phyloP scores from a whole-genome alignment of 2,113 vertebrate species.

The Bubalus kerabau region DNA sequence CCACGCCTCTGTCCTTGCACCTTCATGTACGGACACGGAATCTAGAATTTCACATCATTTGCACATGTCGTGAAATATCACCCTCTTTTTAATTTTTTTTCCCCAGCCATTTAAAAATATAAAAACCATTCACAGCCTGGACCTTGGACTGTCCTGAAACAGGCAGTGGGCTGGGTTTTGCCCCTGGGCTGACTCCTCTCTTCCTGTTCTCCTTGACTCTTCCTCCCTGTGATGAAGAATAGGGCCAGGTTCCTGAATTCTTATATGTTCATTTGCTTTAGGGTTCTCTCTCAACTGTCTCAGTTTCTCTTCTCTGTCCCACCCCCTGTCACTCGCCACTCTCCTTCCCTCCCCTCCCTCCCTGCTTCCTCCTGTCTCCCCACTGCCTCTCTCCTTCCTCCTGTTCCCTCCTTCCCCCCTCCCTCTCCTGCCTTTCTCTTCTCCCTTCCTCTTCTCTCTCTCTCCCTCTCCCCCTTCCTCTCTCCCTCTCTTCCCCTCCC shows the following conservation, averaged over 20 bases:
- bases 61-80: background rate
- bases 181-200: background rate
- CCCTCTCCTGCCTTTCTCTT: too few relatives aligned
- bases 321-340: background rate
- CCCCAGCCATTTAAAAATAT: background rate
- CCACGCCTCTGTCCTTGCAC: fast-evolving
- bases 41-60: background rate
- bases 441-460: background rate
- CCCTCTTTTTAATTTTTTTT: background rate
- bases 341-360: too few relatives aligned
- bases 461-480: too few relatives aligned
- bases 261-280: background rate
- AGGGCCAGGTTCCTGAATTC: background rate
- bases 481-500: background rate
- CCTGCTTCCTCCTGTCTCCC: background rate
- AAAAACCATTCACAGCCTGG: background rate
- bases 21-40: background rate
- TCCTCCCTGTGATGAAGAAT: background rate
- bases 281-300: background rate
- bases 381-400: background rate
- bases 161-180: background rate
- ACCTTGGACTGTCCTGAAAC: background rate
- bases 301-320: background rate
- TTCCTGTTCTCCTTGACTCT: background rate
- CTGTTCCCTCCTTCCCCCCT: fast-evolving